Evolutionary conservation across 2,113 vertebrate species (phyloP).

Genomic region (Turdus rufiventris): DNA sequence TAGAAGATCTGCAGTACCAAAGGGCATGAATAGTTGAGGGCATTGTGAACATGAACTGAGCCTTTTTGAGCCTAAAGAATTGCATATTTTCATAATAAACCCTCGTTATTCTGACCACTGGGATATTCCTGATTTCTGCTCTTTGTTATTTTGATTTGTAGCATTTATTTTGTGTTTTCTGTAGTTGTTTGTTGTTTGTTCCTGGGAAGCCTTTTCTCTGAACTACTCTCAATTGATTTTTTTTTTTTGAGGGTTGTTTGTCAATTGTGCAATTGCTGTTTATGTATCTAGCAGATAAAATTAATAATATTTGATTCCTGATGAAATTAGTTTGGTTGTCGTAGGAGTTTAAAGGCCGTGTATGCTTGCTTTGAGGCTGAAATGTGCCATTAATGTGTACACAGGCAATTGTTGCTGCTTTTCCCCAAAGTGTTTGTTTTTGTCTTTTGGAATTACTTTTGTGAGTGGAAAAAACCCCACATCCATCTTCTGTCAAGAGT

Average conservation of each 20-base stretch:
- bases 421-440: constrained; percentile 3
- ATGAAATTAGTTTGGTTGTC: background rate
- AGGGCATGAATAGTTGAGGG: constrained; percentile 27
- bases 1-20: background rate
- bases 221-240: background rate
- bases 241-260: background rate
- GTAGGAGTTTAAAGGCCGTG: background rate
- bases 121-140: background rate
- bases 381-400: background rate
- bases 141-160: background rate
- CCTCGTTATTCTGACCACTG: background rate
- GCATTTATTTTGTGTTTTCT: background rate
- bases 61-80: background rate
- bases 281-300: background rate
- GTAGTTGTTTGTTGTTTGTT: background rate
- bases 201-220: background rate
- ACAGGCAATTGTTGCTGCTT: background rate
- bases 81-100: background rate
- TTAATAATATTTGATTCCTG: background rate
- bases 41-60: background rate
- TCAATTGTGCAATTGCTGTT: background rate
- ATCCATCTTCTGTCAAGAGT: constrained; percentile 52
- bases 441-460: constrained; percentile 44
- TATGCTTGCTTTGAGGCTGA: background rate
- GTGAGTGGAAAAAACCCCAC: background rate